Conservation (phyloP, 2,888 invertebrate genomes). For the Dione juno region DNA sequence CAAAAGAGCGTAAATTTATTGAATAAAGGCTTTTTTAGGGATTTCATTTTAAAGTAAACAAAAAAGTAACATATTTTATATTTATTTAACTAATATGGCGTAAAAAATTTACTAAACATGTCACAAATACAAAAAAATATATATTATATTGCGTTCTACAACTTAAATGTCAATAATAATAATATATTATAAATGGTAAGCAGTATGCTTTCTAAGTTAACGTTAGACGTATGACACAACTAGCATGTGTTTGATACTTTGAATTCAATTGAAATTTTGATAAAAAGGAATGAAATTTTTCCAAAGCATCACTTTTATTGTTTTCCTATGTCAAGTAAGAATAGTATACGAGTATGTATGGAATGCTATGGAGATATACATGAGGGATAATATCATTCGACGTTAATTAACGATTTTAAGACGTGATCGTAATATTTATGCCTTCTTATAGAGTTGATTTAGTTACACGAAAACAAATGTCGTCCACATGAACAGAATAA, state of each 20-base stretch:
- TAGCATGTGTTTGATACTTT: too few species aligned
- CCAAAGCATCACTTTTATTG: conserved; percentile 17
- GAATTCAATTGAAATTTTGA: too few species aligned
- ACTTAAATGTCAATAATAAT: background rate
- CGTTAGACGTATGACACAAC: too few species aligned
- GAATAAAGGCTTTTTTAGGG: too few species aligned
- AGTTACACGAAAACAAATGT: too few species aligned
- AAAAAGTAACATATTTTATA: too few species aligned
- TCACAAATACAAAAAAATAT: background rate
- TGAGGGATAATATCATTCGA: conserved; percentile 54
- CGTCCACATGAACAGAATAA: too few species aligned
- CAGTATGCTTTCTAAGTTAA: background rate
- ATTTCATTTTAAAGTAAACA: too few species aligned
- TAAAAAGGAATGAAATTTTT: conserved; percentile 1
- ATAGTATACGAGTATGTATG: conserved; percentile 45
- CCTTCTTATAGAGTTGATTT: background rate
- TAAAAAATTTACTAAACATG: background rate
- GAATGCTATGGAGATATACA: conserved; percentile 47
- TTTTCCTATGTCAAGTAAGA: conserved; percentile 58
- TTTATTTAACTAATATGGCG: background rate
- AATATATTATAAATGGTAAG: background rate
- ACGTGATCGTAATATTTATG: conserved; percentile 52
- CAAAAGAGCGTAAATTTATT: too few species aligned
- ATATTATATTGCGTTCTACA: background rate
- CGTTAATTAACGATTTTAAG: conserved; percentile 62